These are phyloP conservation scores for Halichondria panicea DNA, from an alignment of 37 sponge, comb jelly and placozoan species.

Conservation along the genomic window DNA sequence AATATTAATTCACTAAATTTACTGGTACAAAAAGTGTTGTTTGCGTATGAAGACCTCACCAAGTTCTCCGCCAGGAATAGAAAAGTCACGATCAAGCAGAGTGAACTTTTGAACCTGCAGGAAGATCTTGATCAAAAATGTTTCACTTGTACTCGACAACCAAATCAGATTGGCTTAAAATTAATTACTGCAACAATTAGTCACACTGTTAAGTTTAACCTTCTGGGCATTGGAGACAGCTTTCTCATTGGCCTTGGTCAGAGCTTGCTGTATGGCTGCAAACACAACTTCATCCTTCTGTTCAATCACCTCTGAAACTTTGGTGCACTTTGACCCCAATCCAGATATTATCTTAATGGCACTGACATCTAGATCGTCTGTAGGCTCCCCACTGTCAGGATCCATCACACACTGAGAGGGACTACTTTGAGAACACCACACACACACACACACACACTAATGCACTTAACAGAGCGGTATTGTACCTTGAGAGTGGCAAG, in stretches of 20 bases:
- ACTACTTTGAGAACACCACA: too few species aligned
- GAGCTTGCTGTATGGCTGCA: conserved; percentile 73
- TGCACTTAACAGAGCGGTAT: too few species aligned
- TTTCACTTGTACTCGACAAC: background rate
- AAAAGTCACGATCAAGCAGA: conserved; percentile 74
- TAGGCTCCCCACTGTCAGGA: conserved; percentile 67
- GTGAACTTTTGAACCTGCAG: conserved; percentile 57
- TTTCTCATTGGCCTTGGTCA: conserved; percentile 66
- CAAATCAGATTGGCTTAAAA: background rate
- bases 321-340: conserved; percentile 58
- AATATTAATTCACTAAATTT: too few species aligned
- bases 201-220: too few species aligned
- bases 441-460: too few species aligned
- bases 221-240: conserved; percentile 82
- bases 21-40: too few species aligned
- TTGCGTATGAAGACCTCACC: conserved; percentile 55
- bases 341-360: conserved; percentile 17
- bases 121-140: background rate
- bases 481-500: conserved; percentile 79
- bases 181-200: too few species aligned
- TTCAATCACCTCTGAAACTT: conserved; percentile 74
- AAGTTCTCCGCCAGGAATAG: conserved; percentile 84
- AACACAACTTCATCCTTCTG: conserved; percentile 59
- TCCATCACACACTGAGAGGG: conserved; percentile 79
- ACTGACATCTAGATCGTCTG: conserved; percentile 53